Evolutionary conservation across 1,140 invertebrate genomes (phyloP).

Genomic region (Hyposmocoma kahamanoa): DNA sequence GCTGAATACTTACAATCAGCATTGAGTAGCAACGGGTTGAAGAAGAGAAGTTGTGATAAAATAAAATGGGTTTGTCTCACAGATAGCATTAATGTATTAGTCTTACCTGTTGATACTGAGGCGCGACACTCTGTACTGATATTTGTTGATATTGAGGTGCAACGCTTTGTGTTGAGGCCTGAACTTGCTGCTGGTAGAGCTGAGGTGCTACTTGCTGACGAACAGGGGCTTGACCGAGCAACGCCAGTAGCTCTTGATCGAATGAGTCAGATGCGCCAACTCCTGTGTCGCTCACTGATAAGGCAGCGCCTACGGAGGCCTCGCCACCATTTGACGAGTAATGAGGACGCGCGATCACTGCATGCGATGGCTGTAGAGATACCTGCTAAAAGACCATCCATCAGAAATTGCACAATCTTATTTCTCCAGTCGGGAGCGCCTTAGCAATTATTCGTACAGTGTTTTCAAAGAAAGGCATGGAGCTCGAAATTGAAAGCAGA

Average conservation of each 20-base stretch:
- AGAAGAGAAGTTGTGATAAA: too few relatives aligned
- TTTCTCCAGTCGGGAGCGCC: too few relatives aligned
- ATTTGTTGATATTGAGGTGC: conserved; percentile 55
- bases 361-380: conserved; percentile 47
- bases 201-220: conserved; percentile 29
- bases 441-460: too few relatives aligned
- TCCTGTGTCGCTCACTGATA: conserved; percentile 51
- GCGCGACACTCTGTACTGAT: not conserved
- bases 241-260: conserved; percentile 45
- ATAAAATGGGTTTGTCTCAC: too few relatives aligned
- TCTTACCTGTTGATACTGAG: conserved; percentile 4
- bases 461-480: too few relatives aligned
- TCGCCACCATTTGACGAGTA: conserved; percentile 53
- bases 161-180: conserved; percentile 30
- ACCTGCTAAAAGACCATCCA: conserved; percentile 35
- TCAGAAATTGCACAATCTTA: too few relatives aligned
- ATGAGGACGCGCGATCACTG: conserved; percentile 52
- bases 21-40: too few relatives aligned
- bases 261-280: conserved; percentile 29
- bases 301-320: conserved; percentile 57
- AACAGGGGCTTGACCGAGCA: conserved; percentile 31
- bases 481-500: too few relatives aligned
- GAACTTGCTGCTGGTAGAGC: conserved; percentile 30
- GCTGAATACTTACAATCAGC: too few relatives aligned
- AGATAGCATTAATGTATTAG: too few relatives aligned